A percentile compares a stretch with the other conserved stretches of the same genome.
These are phyloP conservation scores for Armadillidium nasatum DNA, from an alignment of 1,140 invertebrate genomes.

Conservation along the genomic window DNA sequence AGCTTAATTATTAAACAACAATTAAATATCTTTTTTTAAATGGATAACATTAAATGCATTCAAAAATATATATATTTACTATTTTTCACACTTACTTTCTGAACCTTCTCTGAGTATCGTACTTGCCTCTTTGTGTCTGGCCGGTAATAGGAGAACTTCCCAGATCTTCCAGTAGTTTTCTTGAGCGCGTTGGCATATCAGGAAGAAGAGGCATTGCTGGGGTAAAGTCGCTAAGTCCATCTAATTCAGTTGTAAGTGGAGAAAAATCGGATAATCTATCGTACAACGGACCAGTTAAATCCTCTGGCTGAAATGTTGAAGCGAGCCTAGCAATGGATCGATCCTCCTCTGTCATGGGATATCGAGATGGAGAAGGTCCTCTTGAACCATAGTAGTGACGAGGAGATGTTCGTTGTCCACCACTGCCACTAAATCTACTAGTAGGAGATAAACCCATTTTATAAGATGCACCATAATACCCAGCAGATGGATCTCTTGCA, in stretches of 20 bases:
- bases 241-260: slow-evolving; percentile 50
- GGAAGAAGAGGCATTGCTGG: slow-evolving; percentile 62
- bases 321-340: slow-evolving; percentile 55
- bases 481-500: slow-evolving; percentile 44
- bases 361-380: slow-evolving; percentile 40
- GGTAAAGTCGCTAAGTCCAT: slow-evolving; percentile 52
- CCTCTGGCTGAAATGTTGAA: slow-evolving; percentile 54
- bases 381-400: slow-evolving; percentile 44
- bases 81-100: slow-evolving; percentile 43
- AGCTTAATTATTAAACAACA: too few relatives aligned
- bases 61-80: background rate
- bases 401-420: slow-evolving; percentile 32
- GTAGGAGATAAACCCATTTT: slow-evolving; percentile 39
- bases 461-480: slow-evolving; percentile 38
- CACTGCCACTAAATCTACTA: slow-evolving; percentile 39
- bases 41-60: background rate
- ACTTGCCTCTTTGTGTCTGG: slow-evolving; percentile 44
- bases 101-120: slow-evolving; percentile 41
- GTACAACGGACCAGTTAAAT: slow-evolving; percentile 51
- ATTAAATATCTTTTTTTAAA: too few relatives aligned
- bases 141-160: slow-evolving; percentile 55
- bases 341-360: slow-evolving; percentile 52
- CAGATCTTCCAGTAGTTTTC: slow-evolving; percentile 59
- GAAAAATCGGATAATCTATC: slow-evolving; percentile 53
- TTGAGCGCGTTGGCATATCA: slow-evolving; percentile 59